Percentiles rank a stretch among this genome's conserved stretches.
phyloP scores from a whole-genome alignment of 2,113 vertebrate species.

The Aptenodytes forsteri region DNA sequence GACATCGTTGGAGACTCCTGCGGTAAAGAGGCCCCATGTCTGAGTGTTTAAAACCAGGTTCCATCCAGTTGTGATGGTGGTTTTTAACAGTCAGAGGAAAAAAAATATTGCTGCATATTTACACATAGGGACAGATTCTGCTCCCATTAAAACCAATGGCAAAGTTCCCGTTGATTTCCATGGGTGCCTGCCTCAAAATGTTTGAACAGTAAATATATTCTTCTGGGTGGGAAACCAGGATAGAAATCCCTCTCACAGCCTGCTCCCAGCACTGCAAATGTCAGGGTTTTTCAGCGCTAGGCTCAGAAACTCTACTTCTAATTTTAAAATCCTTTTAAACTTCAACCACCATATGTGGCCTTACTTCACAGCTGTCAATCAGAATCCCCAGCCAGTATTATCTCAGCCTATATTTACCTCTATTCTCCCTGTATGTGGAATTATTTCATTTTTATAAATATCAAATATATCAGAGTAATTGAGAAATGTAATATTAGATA shows the following conservation, averaged over 20 bases:
- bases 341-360: constrained; percentile 9
- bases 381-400: background rate
- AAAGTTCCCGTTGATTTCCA: constrained; percentile 49
- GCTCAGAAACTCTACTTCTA: background rate
- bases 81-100: constrained; percentile 36
- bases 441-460: background rate
- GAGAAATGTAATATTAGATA: background rate
- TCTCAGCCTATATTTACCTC: background rate
- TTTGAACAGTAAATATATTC: constrained; percentile 66
- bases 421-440: background rate
- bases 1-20: constrained; percentile 32
- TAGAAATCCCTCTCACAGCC: constrained; percentile 55
- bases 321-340: constrained; percentile 59
- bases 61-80: constrained; percentile 51
- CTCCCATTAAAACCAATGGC: constrained; percentile 50
- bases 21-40: constrained; percentile 6
- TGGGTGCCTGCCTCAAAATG: constrained; percentile 50
- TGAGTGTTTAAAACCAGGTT: constrained; percentile 37
- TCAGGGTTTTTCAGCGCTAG: background rate
- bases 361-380: constrained; percentile 22
- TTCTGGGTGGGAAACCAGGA: constrained; percentile 59
- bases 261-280: constrained; percentile 32
- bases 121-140: constrained; percentile 45
- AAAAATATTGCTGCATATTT: constrained; percentile 42
- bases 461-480: background rate